Conservation (phyloP, 2,113 vertebrate genomes). For the Shinisaurus crocodilurus region DNA sequence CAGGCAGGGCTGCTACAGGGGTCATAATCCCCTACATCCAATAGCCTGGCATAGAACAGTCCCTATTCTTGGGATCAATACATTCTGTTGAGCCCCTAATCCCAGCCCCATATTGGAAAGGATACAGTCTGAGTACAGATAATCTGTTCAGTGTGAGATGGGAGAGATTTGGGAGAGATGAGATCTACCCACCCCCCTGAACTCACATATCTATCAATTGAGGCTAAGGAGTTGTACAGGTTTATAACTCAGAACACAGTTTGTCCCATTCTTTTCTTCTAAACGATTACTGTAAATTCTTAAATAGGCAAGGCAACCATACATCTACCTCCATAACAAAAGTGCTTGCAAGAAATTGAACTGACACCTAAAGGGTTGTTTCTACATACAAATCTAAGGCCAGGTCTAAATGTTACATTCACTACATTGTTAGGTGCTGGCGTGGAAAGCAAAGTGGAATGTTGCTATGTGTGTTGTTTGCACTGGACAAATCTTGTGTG, state of each 20-base stretch:
- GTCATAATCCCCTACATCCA: neutral
- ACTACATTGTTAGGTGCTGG: neutral
- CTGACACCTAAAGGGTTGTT: neutral
- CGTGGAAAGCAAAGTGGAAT: neutral
- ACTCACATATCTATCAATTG: neutral
- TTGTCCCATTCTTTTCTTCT: neutral
- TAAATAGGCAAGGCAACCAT: neutral
- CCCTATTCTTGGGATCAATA: neutral
- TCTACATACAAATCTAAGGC: neutral
- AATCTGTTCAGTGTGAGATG: neutral
- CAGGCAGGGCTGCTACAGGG: too few relatives aligned
- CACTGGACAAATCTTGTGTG: neutral
- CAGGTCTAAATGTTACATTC: neutral
- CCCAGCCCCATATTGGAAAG: neutral
- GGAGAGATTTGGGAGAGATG: neutral
- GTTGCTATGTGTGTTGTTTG: neutral
- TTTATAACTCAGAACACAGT: neutral
- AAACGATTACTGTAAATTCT: neutral
- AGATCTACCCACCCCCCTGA: neutral
- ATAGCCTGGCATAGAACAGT: too few relatives aligned
- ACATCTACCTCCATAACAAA: neutral
- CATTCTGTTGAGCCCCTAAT: neutral
- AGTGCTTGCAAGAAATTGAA: neutral
- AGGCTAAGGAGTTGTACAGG: neutral
- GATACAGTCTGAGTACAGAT: neutral